Percentiles rank a stretch among this genome's conserved stretches.
Conservation (phyloP, 2,797 vertebrate genomes). For the Scolopax rusticola region DNA sequence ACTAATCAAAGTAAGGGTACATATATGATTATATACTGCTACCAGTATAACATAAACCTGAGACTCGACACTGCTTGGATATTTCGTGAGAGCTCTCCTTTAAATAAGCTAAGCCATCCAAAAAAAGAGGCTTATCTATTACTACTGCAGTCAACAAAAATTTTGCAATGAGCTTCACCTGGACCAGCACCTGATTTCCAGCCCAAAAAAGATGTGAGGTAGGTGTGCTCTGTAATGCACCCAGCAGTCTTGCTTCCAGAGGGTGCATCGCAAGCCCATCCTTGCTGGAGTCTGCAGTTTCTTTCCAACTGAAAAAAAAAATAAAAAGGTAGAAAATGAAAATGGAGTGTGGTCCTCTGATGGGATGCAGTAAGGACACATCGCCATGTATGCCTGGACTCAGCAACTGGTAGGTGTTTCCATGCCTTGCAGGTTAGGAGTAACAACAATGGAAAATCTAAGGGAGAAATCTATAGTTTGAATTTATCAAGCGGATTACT, state of each 20-base stretch:
- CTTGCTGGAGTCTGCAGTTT: not conserved
- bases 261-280: not conserved
- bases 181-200: not conserved
- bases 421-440: not conserved
- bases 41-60: not conserved
- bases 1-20: not conserved
- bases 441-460: not conserved
- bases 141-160: not conserved
- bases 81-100: not conserved
- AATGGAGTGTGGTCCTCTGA: not conserved
- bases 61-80: not conserved
- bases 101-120: not conserved
- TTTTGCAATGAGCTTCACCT: not conserved
- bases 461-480: not conserved
- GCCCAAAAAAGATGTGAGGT: not conserved
- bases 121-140: rapidly evolving
- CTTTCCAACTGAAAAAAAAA: not conserved
- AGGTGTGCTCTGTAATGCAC: not conserved
- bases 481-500: not conserved
- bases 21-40: not conserved
- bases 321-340: not conserved
- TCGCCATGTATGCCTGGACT: not conserved
- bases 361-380: not conserved
- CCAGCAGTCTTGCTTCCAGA: not conserved
- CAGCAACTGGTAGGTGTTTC: not conserved